Evolutionary conservation across 2,113 vertebrate species (phyloP).

Genomic region (Lathamus discolor): DNA sequence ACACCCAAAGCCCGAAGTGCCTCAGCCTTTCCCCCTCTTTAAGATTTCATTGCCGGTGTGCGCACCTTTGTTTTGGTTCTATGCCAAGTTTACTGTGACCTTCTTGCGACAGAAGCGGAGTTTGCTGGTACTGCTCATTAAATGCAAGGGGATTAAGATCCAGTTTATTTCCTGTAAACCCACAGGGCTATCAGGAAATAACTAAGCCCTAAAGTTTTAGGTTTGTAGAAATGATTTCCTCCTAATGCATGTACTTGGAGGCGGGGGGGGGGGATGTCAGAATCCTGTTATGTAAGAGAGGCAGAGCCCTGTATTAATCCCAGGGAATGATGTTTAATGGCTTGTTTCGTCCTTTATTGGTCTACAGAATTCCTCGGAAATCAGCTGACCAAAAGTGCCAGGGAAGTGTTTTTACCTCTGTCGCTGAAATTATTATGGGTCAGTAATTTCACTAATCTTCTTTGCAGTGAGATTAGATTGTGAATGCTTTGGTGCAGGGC

Average conservation of each 20-base stretch:
- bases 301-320: constrained; percentile 24
- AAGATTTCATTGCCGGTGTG: not conserved
- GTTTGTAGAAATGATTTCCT: constrained; percentile 46
- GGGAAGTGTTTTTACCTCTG: constrained; percentile 37
- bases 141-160: constrained; percentile 56
- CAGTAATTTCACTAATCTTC: constrained; percentile 47
- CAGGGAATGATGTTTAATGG: constrained; percentile 29
- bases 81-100: not conserved
- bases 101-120: not conserved
- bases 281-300: constrained; percentile 57
- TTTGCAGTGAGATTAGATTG: constrained; percentile 36
- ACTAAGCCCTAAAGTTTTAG: constrained; percentile 61
- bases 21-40: not conserved
- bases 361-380: constrained; percentile 51
- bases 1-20: not conserved
- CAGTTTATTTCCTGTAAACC: constrained; percentile 63
- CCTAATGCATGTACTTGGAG: constrained; percentile 36
- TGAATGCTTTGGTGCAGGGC: not conserved
- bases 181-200: constrained; percentile 57
- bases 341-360: constrained; percentile 39
- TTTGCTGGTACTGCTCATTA: constrained; percentile 15
- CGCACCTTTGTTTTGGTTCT: not conserved
- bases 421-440: not conserved
- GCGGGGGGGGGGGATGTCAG: not conserved
- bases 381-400: not conserved